Base-by-base conservation (phyloP, 1,140 invertebrate genomes). In the Vollenhovia emeryi region DNA sequence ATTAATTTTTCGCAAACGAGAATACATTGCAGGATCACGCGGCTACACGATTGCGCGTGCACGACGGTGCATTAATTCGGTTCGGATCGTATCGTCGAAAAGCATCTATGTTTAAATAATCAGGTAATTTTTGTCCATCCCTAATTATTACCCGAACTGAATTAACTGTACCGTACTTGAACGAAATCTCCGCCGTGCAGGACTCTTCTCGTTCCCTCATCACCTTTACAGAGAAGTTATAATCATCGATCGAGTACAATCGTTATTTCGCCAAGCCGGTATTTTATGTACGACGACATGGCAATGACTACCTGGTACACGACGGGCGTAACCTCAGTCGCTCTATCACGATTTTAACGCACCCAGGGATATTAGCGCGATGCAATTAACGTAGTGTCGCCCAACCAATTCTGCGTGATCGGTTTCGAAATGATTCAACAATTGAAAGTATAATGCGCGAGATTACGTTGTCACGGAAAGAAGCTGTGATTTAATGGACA, bases 191-290 rank as follows among this genome's bases (percentile, higher is more conserved):
- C 21, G 5, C 27, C 40, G 15, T 45, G 76, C 36, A 80, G 15
- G 48, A 43, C 3, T 57, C 43, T 15, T 55, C 18, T 43, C 43
- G 24, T 62, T 79, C 15, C 24, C 15, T 18, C 18, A 27, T 5
- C 24, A 18, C 13, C 45, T 27, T 40, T 13, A 13, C n/a, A 50
- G 3, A 6, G 50, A 24, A 40, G n/a, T 69, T 40, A 68, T 15
- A n/a, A 79, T 55, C 45, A 21, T 55, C 43, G 18, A 68, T 69
- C 43, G 36, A 50, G 15, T 30, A 21, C 55, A 80, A 80, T 55
- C 60, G 48, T 68, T 80, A 80, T 69, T 80, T 80, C 62, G 18
- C 21, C 18, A 24, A 33, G 30, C 9, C 15, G 15, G 52, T 13
- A 24, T 21, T 62, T 62, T 36, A 21, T 18, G 33, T 48, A 24